Conservation (phyloP, 2,797 vertebrate genomes). For the Sebastes itinus region DNA sequence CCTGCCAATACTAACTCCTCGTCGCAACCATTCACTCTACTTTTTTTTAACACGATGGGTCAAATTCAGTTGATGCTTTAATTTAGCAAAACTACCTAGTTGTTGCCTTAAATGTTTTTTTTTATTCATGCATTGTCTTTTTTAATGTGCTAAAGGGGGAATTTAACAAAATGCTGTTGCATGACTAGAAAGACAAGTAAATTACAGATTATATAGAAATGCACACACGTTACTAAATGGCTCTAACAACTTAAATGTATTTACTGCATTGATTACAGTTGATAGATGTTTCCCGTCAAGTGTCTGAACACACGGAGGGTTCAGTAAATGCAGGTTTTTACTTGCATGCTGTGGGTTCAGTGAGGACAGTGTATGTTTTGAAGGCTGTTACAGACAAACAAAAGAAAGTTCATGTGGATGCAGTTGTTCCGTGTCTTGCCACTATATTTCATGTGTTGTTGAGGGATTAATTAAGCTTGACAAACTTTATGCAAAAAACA, state of each 20-base stretch:
- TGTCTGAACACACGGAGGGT: constrained; percentile 1
- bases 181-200: constrained; percentile 21
- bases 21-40: constrained; percentile 57
- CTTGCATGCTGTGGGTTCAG: background rate
- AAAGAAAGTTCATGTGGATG: constrained; percentile 1
- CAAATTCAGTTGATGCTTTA: constrained; percentile 60
- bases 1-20: constrained; percentile 65
- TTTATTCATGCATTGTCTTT: constrained; percentile 37
- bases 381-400: constrained; percentile 36
- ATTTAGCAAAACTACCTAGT: constrained; percentile 56
- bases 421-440: background rate
- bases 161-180: constrained; percentile 28
- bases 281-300: constrained; percentile 18
- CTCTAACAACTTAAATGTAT: constrained; percentile 53
- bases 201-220: constrained; percentile 19
- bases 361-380: background rate
- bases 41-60: constrained; percentile 56
- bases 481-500: constrained; percentile 54
- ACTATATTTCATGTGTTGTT: constrained; percentile 24
- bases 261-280: constrained; percentile 23
- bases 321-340: constrained; percentile 5
- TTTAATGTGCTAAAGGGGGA: constrained; percentile 28
- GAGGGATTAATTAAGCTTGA: constrained; percentile 60
- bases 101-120: constrained; percentile 29
- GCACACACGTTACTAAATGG: constrained; percentile 28